These are phyloP conservation scores for Toxotes chatareus DNA, from an alignment of 2,113 vertebrate species.

Conservation along the genomic window DNA sequence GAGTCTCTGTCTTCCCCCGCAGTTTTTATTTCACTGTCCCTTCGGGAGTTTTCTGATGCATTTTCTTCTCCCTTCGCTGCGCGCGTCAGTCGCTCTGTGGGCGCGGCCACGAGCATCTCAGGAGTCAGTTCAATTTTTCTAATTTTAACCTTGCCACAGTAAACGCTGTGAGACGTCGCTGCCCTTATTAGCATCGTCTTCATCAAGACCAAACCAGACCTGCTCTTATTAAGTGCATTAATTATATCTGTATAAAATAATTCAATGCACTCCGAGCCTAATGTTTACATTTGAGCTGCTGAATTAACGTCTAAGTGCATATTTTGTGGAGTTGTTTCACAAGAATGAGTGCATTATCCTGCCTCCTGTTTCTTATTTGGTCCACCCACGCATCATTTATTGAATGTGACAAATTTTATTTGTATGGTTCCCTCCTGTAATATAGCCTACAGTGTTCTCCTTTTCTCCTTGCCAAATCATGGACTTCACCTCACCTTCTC, in stretches of 20 bases:
- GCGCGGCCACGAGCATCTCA: constrained; percentile 28
- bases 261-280: neutral
- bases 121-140: constrained; percentile 3
- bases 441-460: neutral
- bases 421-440: neutral
- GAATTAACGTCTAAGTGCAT: neutral
- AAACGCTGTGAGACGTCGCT: neutral
- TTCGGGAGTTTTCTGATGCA: neutral
- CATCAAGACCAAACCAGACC: neutral
- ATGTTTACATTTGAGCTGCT: too few relatives aligned
- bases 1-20: neutral
- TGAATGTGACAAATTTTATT: neutral
- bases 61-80: neutral
- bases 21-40: neutral
- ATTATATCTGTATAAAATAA: neutral
- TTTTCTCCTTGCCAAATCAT: neutral
- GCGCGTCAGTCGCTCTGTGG: constrained; percentile 2
- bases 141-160: constrained; percentile 17
- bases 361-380: neutral
- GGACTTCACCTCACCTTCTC: neutral
- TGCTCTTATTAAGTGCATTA: neutral
- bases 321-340: neutral
- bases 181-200: neutral
- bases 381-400: neutral
- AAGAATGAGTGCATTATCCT: neutral